Conservation (phyloP, 2,113 vertebrate species). For the Baryphthengus martii region DNA sequence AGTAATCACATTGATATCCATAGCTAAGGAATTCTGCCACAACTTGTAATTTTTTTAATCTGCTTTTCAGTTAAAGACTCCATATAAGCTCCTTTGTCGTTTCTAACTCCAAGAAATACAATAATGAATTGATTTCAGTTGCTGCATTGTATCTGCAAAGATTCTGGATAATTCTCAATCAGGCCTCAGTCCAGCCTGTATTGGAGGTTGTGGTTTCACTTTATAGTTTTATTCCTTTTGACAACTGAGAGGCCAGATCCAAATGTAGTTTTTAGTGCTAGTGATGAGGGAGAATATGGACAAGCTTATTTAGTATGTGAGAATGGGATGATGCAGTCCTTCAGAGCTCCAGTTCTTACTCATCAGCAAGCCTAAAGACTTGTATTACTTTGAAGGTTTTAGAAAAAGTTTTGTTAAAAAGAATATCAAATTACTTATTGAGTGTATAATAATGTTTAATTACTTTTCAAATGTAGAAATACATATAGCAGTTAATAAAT, state of each 20-base stretch:
- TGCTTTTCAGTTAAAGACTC: background rate
- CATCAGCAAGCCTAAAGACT: background rate
- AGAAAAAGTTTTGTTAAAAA: background rate
- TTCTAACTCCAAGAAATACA: background rate
- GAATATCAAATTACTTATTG: background rate
- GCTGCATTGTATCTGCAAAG: background rate
- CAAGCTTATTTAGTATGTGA: accelerated
- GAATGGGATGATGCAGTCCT: background rate
- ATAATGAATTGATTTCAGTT: background rate
- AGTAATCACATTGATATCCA: background rate
- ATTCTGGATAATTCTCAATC: background rate
- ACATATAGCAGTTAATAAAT: background rate
- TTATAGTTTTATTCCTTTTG: background rate
- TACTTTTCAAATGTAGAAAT: background rate
- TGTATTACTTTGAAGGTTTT: background rate
- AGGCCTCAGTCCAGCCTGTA: background rate
- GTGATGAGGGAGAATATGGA: background rate
- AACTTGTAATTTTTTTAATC: background rate
- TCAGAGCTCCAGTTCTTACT: background rate
- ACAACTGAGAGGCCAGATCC: background rate
- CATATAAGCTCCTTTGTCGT: background rate
- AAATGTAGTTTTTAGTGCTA: background rate
- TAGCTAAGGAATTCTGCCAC: background rate
- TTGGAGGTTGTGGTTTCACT: background rate
- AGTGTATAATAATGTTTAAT: background rate